Evolutionary conservation across 2,888 invertebrate genomes (phyloP), one percentile per base, ranked within the genome.

Genomic region (Folsomia manolachei): DNA sequence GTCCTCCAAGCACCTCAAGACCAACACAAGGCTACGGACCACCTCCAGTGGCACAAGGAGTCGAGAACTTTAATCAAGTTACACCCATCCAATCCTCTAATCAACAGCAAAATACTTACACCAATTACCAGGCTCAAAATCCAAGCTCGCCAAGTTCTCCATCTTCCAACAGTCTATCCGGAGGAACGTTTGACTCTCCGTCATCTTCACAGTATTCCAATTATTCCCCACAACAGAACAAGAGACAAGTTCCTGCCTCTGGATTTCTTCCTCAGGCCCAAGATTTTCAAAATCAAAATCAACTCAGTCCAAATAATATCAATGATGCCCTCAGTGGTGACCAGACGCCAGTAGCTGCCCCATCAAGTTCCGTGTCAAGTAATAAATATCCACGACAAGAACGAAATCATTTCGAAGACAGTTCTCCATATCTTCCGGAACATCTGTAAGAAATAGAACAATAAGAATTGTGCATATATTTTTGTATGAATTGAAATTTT

Each of bases 401-500:
- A 23, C 2, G 66, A 26, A 64, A 64, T 27, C 7, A 64, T 27
- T 27, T 24, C 11, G 66, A 51, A 18, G 67, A 67, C 11, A 4
- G 2, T 24, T 67, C 67, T 24, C 67, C 67, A 25, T 67, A 56
- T 26, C 60, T 67, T 26, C 67, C 67, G 26, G 67, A 67, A 24
- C 67, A 67, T 67, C 24, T 67, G 23, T 67, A 56, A 66, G 27
- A n/a, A n/a, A n/a, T n/a, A n/a, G n/a, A n/a, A n/a, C n/a, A n/a
- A n/a, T n/a, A n/a, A n/a, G n/a, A n/a, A n/a, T n/a, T n/a, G n/a
- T n/a, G n/a, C n/a, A n/a, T n/a, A n/a, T n/a, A n/a, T n/a, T n/a
- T n/a, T n/a, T n/a, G n/a, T n/a, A n/a, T n/a, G n/a, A n/a, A n/a
- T n/a, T n/a, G n/a, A n/a, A n/a, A n/a, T n/a, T n/a, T n/a, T n/a